Evolutionary conservation across 64 coral and sea anemone species (phyloP), one percentile per base, ranked within the genome.

Genomic region (Dendrophyllia cribrosa): DNA sequence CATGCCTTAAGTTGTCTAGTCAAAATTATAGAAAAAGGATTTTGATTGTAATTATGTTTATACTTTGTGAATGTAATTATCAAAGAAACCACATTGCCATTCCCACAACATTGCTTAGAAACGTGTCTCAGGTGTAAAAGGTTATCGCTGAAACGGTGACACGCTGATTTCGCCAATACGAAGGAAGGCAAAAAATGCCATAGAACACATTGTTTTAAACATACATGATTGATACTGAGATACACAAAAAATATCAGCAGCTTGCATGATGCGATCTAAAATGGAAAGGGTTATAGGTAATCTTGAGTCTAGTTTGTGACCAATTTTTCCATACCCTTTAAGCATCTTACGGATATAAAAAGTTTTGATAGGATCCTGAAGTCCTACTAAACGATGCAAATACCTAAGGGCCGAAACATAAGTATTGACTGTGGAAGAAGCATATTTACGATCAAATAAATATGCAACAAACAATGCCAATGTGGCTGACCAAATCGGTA

Each of bases 381-480:
- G 34, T 34, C 34, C 34, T 59, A 23, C 20, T 55, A 80, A 80
- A 80, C 58, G 20, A 25, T 76, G 10, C 46, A 5, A 13, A 25
- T 43, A 9, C 20, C 20, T 0, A 26, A 20, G 10, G 75, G 75
- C 49, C 6, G 49, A 78, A 63, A 63, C 6, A 20, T 63, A 63
- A 63, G 60, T 72, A 72, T 43, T 72, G 43, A 8, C 69, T 43
- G 3, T 72, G 60, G 60, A 63, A 16, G 60, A 63, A 15, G 15
- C 51, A 53, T 79, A 79, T 21, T 23, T 50, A 9, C 51, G 24
- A 16, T 56, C 50, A 17, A 22, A 56, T 58, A 79, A 16, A 79
- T 88, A 75, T 51, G 86, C 86, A 74, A 75, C 49, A 69, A 69
- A 88, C 17, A 63, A 63, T 14, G 60, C 60, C 60, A 20, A 63